These are phyloP conservation scores for cattle (Bos taurus) DNA, from an alignment of 2,113 vertebrate species.

Conservation along the genomic window DNA sequence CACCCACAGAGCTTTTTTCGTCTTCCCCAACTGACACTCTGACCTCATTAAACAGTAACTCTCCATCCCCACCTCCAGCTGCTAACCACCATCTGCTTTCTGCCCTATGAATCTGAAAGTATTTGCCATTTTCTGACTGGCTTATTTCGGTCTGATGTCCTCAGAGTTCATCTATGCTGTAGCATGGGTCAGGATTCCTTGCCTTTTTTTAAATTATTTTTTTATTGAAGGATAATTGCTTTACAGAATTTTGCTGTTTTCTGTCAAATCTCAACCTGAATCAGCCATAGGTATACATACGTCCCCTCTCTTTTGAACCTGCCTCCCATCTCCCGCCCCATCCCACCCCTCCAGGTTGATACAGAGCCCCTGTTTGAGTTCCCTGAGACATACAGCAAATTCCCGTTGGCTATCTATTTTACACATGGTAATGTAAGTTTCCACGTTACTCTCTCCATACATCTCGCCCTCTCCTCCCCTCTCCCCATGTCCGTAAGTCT, in stretches of 20 bases:
- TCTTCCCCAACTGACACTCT: background rate
- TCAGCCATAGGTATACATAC: background rate
- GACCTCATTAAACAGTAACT: background rate
- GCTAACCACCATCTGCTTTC: background rate
- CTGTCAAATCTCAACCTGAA: background rate
- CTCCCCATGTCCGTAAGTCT: background rate
- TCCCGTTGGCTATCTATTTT: accelerated
- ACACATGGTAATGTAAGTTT: background rate
- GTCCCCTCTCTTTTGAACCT: background rate
- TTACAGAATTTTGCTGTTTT: background rate
- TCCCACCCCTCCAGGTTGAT: background rate
- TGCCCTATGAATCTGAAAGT: background rate
- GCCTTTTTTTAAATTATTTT: background rate
- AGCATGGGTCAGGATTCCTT: background rate
- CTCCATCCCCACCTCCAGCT: background rate
- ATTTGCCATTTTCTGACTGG: background rate
- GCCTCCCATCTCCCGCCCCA: accelerated
- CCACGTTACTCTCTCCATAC: accelerated
- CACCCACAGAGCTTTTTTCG: background rate
- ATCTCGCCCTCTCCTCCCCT: background rate
- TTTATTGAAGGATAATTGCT: background rate
- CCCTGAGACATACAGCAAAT: background rate
- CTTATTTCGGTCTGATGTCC: background rate
- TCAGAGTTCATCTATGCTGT: background rate
- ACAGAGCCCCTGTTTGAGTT: background rate